Evolutionary conservation across 2,888 invertebrate genomes (phyloP), one percentile per base, ranked within the genome.

Genomic region (Pyrrhosoma nymphula): DNA sequence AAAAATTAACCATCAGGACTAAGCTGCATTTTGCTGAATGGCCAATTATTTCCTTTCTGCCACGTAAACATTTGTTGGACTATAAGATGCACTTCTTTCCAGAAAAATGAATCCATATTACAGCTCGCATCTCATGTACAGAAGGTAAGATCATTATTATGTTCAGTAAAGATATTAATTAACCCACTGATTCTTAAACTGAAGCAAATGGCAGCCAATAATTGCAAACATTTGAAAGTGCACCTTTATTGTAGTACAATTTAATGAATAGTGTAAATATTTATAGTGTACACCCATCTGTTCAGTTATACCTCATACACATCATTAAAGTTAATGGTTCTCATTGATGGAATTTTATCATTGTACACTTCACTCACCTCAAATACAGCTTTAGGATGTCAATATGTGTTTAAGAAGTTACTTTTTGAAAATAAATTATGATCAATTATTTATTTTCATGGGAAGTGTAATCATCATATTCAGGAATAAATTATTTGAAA

Each of bases 11-110:
- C n/a, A 69, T 26, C 10, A n/a, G 30, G 35, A 8, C 23, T 82
- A 82, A 82, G 82, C 12, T 82, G 82, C 82, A 82, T 82, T 82
- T 82, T 82, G 82, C 35, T 82, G 82, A 35, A 82, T 82, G 82
- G 82, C 82, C 82, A 82, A 16, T 35, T 35, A 26, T 82, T 82
- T 82, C 82, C 35, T 82, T 35, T 35, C 35, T 82, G 82, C 82
- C 14, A 35, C 14, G 35, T 82, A 82, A 82, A 82, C 18, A 82
- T 82, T 82, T 35, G 20, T 82, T 82, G 82, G 35, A n/a, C 35
- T 82, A 82, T 35, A 82, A 35, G 82, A 82, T 35, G 82, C 82
- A 82, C 69, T 82, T 82, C 82, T 82, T 82, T 82, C 35, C 82
- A 35, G 82, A 35, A 82, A 75, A 82, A 26, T 82, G 3, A 12